A percentile compares a stretch with the other conserved stretches of the same genome.
Conservation (phyloP, 1,140 invertebrate genomes). For the Neomicropteryx cornuta region DNA sequence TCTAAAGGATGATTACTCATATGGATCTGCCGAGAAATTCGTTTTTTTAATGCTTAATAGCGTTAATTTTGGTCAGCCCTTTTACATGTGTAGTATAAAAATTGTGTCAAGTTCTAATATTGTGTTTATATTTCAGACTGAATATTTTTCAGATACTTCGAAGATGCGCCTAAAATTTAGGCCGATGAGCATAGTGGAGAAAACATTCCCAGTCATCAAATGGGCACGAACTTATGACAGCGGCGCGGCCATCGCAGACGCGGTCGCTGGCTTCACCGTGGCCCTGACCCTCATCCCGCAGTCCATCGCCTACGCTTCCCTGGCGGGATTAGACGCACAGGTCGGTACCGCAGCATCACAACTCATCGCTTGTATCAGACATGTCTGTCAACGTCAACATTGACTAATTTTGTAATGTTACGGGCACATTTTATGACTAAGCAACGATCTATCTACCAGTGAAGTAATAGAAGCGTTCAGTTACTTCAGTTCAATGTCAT, state of each 20-base stretch:
- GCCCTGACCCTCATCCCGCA: constrained; percentile 68
- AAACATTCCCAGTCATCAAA: constrained; percentile 26
- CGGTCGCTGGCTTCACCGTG: constrained; percentile 79
- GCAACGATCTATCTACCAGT: too few relatives aligned
- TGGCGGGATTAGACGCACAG: constrained; percentile 61
- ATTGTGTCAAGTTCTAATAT: too few relatives aligned
- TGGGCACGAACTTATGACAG: constrained; percentile 45
- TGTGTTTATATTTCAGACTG: too few relatives aligned
- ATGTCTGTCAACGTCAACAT: neutral
- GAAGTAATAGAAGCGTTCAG: too few relatives aligned
- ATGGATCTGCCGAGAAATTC: too few relatives aligned
- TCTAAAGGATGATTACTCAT: too few relatives aligned
- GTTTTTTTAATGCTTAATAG: too few relatives aligned
- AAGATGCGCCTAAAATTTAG: neutral
- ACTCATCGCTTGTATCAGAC: constrained; percentile 20
- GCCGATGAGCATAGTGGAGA: constrained; percentile 17
- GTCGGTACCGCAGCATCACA: constrained; percentile 48
- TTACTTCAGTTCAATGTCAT: too few relatives aligned
- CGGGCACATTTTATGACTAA: too few relatives aligned
- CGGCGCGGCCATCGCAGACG: constrained; percentile 51
- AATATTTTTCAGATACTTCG: too few relatives aligned
- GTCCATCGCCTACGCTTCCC: constrained; percentile 64
- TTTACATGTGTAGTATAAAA: too few relatives aligned
- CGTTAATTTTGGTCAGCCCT: too few relatives aligned
- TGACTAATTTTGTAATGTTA: neutral